Base-by-base conservation (phyloP, 1,140 invertebrate species). In the Artemia franciscana region DNA sequence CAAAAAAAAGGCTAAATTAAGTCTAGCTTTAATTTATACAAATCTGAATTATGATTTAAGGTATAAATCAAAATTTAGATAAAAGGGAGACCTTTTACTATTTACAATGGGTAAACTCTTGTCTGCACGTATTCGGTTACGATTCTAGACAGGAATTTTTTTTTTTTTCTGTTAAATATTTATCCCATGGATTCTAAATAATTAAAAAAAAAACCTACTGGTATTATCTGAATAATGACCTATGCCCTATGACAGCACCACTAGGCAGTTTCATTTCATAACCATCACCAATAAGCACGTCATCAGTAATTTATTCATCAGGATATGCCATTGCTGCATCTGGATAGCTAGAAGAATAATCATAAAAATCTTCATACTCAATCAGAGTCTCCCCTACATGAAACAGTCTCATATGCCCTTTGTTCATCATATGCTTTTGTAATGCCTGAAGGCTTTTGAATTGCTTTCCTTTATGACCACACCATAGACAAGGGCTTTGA, bases 281-380 rank as follows among this genome's bases (percentile, higher is more conserved):
- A 68, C 86, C 84, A 59, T 79, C 82, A 67, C 87, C 82, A 23
- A 91, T 69, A 60, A 80, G 73, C 12, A 82, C 75, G 9, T 82
- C 73, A 21, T 82, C 76, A 18, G 73, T 69, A 83, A 23, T 74
- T 69, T 85, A 85, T 65, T 79, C 78, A 67, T 85, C 80, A 26
- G 77, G 70, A 71, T 85, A 77, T 74, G 70, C 67, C 78, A 78
- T 75, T 61, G 74, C 75, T 60, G 76, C 76, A 71, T 86, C 83
- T 2, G 84, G 84, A 75, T 88, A 86, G 69, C 83, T 85, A 28
- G 78, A 75, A 64, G 84, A 86, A 73, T 95, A 98, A 73, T 97
- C 89, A 75, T 97, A 98, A 74, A 83, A 98, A 66, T 92, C 85
- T 3, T 82, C 79, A 77, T 91, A 97, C 73, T 98, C 93, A 4